A percentile compares a stretch with the other conserved stretches of the same genome.
phyloP scores from a whole-genome alignment of 2,797 vertebrate genomes.

The Serranus cabrilla region DNA sequence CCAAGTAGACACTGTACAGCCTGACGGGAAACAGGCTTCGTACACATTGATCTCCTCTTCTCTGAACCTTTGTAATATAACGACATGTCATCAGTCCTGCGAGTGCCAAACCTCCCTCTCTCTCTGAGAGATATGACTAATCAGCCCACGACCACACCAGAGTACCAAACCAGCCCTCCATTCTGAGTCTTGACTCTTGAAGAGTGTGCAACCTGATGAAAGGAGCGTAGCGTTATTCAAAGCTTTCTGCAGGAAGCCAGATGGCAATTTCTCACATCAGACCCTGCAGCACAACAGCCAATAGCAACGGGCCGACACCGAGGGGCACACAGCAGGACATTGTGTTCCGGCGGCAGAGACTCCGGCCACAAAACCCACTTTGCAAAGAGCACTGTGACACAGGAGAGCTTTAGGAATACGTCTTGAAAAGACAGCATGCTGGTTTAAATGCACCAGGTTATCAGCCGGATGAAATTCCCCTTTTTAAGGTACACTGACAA shows the following conservation, averaged over 20 bases:
- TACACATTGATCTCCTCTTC: not conserved
- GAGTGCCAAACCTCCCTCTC: not conserved
- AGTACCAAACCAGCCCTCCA: not conserved
- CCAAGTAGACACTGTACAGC: not conserved
- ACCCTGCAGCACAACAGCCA: slow-evolving; percentile 51
- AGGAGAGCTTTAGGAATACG: not conserved
- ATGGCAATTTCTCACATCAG: slow-evolving; percentile 67
- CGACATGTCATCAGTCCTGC: not conserved
- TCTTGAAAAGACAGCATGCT: not conserved
- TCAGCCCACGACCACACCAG: not conserved
- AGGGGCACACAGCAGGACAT: slow-evolving; percentile 43
- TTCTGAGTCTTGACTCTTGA: slow-evolving; percentile 11
- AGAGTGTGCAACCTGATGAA: slow-evolving; percentile 34
- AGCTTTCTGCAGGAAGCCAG: slow-evolving; percentile 63
- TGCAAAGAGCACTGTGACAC: not conserved
- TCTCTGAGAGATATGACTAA: slow-evolving; percentile 32
- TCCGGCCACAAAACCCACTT: not conserved
- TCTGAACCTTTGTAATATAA: not conserved
- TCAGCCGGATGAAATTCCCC: not conserved
- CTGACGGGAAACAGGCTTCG: not conserved
- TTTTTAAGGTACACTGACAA: not conserved
- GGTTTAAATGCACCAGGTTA: not conserved
- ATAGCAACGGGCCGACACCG: slow-evolving; percentile 7
- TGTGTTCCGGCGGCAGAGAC: slow-evolving; percentile 37
- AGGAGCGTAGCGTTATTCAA: slow-evolving; percentile 40